Evolutionary conservation across 2,888 invertebrate species (phyloP), one percentile per base, ranked within the genome.

Genomic region (Pyrrhosoma nymphula): DNA sequence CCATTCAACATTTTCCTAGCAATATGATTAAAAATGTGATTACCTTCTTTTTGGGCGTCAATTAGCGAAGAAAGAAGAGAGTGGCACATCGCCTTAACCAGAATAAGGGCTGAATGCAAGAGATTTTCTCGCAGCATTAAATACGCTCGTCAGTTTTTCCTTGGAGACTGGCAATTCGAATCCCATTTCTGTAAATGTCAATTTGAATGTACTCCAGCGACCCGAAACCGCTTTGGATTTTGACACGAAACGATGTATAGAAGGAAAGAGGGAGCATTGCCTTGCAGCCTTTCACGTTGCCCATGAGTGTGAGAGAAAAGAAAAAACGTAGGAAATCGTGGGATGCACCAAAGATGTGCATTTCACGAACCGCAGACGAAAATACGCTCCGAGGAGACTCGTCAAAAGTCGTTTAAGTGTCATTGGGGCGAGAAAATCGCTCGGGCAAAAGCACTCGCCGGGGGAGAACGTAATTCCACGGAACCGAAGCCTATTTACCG

Each of bases 391-490:
- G 10, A 18, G 82, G 30, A 14, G 82, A n/a, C 14, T 14, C 10
- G 35, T 69, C 82, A 35, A 35, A 69, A 26, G 26, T 35, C 18
- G 82, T 82, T 35, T 35, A 82, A 82, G 16, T 82, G 8, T 35
- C 82, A 35, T 35, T 35, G 82, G 82, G 82, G 82, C 16, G 35
- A 82, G 82, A 82, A 82, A 82, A 82, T 82, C 35, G 82, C 82
- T 26, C 82, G 35, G 26, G 82, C 82, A 82, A 82, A 35, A 35
- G n/a, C 82, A 0, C 12, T 16, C 82, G 35, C 35, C 35, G 1
- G 69, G 12, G 69, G n/a, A 35, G 82, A 35, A 82, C 35, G 35
- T 35, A 47, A 82, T 82, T 30, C 82, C 82, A 35, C 16, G 82
- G 35, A 35, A 82, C 82, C 82, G 82, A 35, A 82, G 35, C 16